Evolutionary conservation across 2,113 vertebrate genomes (phyloP).

Genomic region (Mesembrinibis cayennensis): DNA sequence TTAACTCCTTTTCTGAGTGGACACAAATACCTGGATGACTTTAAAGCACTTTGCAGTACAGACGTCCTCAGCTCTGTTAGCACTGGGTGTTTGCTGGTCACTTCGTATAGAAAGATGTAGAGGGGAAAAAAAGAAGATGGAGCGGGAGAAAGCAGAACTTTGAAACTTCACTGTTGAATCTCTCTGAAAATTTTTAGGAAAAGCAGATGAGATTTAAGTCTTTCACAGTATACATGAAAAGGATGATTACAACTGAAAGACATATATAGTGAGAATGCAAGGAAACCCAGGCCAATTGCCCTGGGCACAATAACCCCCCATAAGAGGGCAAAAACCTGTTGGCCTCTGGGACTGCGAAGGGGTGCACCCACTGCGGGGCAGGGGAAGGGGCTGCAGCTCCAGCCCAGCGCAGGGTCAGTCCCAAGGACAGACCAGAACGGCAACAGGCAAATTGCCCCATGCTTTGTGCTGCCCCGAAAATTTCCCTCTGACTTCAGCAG

Average conservation of each 20-base stretch:
- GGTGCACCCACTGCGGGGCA: not conserved
- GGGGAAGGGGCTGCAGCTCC: not conserved
- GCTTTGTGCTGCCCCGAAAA: not conserved
- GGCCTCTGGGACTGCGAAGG: too few relatives aligned
- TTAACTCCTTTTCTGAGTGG: not conserved
- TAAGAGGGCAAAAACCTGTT: not conserved
- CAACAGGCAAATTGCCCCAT: too few relatives aligned
- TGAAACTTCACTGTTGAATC: not conserved
- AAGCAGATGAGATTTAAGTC: not conserved
- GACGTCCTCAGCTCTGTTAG: not conserved
- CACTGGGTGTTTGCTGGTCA: not conserved
- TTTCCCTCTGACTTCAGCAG: not conserved
- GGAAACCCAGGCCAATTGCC: not conserved
- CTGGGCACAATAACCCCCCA: fast-evolving
- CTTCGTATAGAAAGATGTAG: not conserved
- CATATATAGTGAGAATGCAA: too few relatives aligned
- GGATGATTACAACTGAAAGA: not conserved
- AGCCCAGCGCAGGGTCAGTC: fast-evolving
- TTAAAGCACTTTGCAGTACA: not conserved
- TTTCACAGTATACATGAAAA: not conserved
- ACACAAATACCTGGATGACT: not conserved
- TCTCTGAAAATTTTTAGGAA: not conserved
- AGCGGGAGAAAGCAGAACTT: not conserved
- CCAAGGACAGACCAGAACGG: not conserved
- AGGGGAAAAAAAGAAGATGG: not conserved